These are phyloP conservation scores for Naja naja DNA, from an alignment of 2,113 vertebrate genomes.

Conservation along the genomic window DNA sequence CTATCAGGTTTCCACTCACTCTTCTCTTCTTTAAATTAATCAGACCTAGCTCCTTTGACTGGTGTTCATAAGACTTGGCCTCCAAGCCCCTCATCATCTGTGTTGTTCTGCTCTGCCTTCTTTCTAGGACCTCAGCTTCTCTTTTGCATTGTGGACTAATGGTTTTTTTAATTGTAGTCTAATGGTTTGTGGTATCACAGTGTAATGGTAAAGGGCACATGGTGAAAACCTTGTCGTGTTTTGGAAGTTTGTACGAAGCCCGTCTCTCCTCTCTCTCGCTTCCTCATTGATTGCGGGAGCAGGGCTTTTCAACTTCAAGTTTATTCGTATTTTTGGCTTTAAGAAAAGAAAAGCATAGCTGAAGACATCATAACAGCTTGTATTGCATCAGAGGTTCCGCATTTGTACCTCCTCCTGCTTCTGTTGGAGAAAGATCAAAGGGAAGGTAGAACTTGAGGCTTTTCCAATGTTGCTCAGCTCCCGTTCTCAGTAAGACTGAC, in stretches of 20 bases:
- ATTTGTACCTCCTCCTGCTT: background rate
- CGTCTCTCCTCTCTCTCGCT: background rate
- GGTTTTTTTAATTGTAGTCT: too few species aligned
- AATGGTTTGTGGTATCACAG: too few species aligned
- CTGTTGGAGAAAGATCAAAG: background rate
- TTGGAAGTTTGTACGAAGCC: background rate
- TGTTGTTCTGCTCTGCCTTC: too few species aligned
- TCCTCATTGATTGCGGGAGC: background rate
- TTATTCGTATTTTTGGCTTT: background rate
- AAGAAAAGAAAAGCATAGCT: background rate
- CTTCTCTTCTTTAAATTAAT: too few species aligned
- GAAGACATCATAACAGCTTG: background rate
- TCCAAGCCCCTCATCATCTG: too few species aligned
- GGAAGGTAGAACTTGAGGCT: background rate
- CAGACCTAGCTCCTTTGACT: too few species aligned
- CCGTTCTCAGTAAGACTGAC: background rate
- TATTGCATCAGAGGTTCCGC: background rate
- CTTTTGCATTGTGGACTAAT: too few species aligned
- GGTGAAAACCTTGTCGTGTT: background rate
- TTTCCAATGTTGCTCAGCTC: background rate
- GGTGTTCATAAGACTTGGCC: too few species aligned
- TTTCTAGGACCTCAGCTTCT: too few species aligned
- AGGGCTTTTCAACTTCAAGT: background rate
- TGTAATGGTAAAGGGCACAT: background rate
- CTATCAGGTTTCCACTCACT: too few species aligned